Evolutionary conservation across 2,888 invertebrate species (phyloP).

Genomic region (Bombyx huttoni): DNA sequence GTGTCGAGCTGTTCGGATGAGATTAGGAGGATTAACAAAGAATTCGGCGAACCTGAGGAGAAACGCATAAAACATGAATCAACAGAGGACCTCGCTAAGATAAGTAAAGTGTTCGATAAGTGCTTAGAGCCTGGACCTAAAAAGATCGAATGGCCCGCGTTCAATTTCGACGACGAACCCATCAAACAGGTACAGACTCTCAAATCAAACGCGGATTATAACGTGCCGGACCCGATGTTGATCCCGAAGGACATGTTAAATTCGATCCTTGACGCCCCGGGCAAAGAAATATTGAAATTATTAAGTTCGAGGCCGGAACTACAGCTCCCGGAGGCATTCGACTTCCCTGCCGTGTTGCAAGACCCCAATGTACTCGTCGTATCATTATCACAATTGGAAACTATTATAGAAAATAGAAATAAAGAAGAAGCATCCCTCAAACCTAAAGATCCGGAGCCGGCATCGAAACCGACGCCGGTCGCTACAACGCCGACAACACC

Average conservation of each 20-base stretch:
- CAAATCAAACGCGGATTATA: slow-evolving; percentile 75
- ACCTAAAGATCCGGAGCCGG: slow-evolving; percentile 21
- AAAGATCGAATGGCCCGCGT: slow-evolving; percentile 26
- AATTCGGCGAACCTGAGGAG: slow-evolving; percentile 61
- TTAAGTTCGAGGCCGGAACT: slow-evolving; percentile 80
- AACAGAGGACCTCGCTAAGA: slow-evolving; percentile 45
- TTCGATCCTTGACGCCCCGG: slow-evolving; percentile 79
- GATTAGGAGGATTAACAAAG: slow-evolving; percentile 72
- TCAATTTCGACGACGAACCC: slow-evolving; percentile 63
- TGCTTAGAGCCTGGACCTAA: slow-evolving; percentile 37
- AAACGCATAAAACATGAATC: slow-evolving; percentile 49
- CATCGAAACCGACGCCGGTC: slow-evolving; percentile 23
- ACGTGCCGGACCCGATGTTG: slow-evolving; percentile 85
- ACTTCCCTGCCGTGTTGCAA: slow-evolving; percentile 79
- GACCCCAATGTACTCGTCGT: slow-evolving; percentile 86
- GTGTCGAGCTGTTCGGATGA: slow-evolving; percentile 83
- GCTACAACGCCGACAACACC: slow-evolving; percentile 24
- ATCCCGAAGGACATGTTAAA: slow-evolving; percentile 84
- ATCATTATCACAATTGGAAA: slow-evolving; percentile 80
- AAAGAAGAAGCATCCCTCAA: slow-evolving; percentile 23
- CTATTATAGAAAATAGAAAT: slow-evolving; percentile 70
- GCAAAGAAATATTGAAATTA: slow-evolving; percentile 82
- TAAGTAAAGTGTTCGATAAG: slow-evolving; percentile 50
- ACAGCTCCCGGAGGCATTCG: slow-evolving; percentile 80
- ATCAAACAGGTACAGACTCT: slow-evolving; percentile 80